Evolutionary conservation across 1,140 invertebrate species (phyloP).

Genomic region (Drosophila aff.): DNA sequence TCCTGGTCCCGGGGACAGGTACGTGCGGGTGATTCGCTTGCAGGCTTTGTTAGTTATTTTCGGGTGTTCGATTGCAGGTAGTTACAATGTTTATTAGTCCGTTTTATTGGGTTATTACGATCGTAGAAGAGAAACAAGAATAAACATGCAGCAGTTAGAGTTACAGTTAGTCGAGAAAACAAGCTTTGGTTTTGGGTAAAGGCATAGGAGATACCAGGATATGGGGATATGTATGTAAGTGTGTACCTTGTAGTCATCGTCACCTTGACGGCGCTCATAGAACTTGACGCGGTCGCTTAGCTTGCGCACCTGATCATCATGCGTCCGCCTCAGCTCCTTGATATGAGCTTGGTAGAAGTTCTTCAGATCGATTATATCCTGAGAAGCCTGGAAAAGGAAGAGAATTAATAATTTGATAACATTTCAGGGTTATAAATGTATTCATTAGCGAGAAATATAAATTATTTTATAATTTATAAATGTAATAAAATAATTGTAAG

Average conservation of each 20-base stretch:
- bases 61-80: conserved; percentile 54
- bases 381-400: conserved; percentile 28
- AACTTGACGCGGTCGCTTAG: conserved; percentile 68
- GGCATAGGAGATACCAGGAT: background rate
- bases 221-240: background rate
- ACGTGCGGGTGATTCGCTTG: conserved; percentile 41
- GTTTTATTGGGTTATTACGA: conserved; percentile 69
- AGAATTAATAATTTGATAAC: no score
- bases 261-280: conserved; percentile 71
- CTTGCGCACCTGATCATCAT: conserved; percentile 70
- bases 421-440: background rate
- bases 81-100: conserved; percentile 51
- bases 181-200: background rate
- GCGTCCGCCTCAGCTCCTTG: conserved; percentile 63
- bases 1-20: conserved; percentile 46
- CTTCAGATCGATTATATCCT: conserved; percentile 69
- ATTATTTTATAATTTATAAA: background rate
- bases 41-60: conserved; percentile 57
- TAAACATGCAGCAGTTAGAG: conserved; percentile 63
- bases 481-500: background rate
- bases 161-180: conserved; percentile 44
- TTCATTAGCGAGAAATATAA: background rate
- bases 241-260: conserved; percentile 81
- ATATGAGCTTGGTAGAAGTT: conserved; percentile 78
- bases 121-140: conserved; percentile 53